A percentile compares a stretch with the other conserved stretches of the same genome.
phyloP scores from a whole-genome alignment of 2,888 invertebrate genomes.

The Sclerodermus sp. region DNA sequence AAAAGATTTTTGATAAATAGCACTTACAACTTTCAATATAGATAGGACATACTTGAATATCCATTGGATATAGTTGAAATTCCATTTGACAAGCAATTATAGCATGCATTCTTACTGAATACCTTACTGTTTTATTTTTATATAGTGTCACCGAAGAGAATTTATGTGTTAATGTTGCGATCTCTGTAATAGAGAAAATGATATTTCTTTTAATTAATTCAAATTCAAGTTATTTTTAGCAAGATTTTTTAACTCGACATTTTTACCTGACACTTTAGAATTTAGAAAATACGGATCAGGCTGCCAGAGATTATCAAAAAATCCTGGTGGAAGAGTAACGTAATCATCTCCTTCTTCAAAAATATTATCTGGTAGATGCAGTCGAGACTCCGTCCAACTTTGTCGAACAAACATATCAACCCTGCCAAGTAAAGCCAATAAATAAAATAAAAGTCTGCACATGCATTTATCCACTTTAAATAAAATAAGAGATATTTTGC shows the following conservation, averaged over 20 bases:
- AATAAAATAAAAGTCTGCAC: slow-evolving; percentile 1
- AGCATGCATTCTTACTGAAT: slow-evolving; percentile 81
- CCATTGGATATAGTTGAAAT: slow-evolving; percentile 84
- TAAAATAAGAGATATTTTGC: slow-evolving; percentile 24
- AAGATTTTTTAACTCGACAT: not conserved
- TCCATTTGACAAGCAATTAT: slow-evolving; percentile 87
- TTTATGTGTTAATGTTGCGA: slow-evolving; percentile 77
- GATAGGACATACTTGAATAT: slow-evolving; percentile 82
- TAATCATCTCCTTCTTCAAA: slow-evolving; percentile 81
- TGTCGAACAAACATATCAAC: slow-evolving; percentile 85
- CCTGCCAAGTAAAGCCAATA: slow-evolving; percentile 58
- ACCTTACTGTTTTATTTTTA: slow-evolving; percentile 78
- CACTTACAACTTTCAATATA: slow-evolving; percentile 82
- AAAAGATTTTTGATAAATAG: too few species aligned
- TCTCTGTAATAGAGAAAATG: too few species aligned
- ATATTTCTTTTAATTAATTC: not conserved
- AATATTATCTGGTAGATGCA: slow-evolving; percentile 75
- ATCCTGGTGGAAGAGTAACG: slow-evolving; percentile 76
- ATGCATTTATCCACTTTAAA: slow-evolving; percentile 11
- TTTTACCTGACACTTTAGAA: slow-evolving; percentile 79
- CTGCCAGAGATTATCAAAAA: slow-evolving; percentile 85
- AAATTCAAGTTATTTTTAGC: not conserved
- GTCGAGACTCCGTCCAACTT: slow-evolving; percentile 77
- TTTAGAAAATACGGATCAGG: slow-evolving; percentile 84
- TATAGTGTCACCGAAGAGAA: slow-evolving; percentile 80